Evolutionary conservation across 2,113 vertebrate species (phyloP), one percentile per base, ranked within the genome.

Genomic region (Fulica atra): DNA sequence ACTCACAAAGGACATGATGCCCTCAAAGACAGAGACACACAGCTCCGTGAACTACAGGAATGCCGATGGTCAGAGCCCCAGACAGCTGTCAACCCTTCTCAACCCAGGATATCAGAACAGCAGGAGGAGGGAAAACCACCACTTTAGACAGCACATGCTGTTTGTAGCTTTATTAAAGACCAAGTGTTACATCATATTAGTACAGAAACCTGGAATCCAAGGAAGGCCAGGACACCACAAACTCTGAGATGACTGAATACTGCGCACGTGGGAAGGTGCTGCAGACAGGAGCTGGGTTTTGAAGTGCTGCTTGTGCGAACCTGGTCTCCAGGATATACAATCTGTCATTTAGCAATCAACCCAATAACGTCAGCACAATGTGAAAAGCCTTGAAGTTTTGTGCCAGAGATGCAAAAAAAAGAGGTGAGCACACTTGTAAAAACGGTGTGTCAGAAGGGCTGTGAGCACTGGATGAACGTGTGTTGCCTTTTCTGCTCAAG

Each of bases 161-260:
- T 7, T 79, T 63, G 19, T 4, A 83, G 29, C 56, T 96, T 95
- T 95, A 96, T 64, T 95, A 79, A 56, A 86, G 51, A 92, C n/a
- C 24, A 90, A 88, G 40, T 24, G 88, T 36, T 21, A 16, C 31
- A 50, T 42, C 33, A 53, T 60, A 26, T n/a, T 74, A 83, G 29
- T 17, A 85, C 11, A 88, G 50, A 82, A 69, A 85, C 29, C 16
- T 54, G 40, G 70, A 61, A 92, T 25, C 31, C 72, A 60, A 81
- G 21, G 38, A 74, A 70, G 31, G 57, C 24, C 25, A 16, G 7
- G 40, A 13, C 68, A 65, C 54, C 56, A 64, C 56, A 54, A 86
- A 80, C 8, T 81, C 68, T 5, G 35, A 63, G 46, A 88, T 17
- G 33, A 40, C 71, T 63, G 54, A 54, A 68, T 78, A 80, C 56